Conservation (phyloP, 2,888 invertebrate genomes). For the Heliconius sara region DNA sequence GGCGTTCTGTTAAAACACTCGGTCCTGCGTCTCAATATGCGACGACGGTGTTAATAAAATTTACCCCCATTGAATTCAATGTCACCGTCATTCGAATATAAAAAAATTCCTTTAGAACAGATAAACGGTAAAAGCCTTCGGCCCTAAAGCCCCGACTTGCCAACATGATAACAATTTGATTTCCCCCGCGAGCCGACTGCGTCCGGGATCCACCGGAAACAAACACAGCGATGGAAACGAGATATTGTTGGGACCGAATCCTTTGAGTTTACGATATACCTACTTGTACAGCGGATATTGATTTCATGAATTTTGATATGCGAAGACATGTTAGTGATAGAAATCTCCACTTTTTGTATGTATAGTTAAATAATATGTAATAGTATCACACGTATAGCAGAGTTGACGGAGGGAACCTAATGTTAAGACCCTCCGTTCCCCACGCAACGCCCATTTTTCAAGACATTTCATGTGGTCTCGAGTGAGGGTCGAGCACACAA, state of each 20-base stretch:
- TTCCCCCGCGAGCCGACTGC: constrained; percentile 30
- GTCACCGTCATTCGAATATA: neutral
- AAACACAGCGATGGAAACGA: constrained; percentile 20
- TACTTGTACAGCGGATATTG: neutral
- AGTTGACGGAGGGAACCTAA: too few species aligned
- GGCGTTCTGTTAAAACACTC: too few species aligned
- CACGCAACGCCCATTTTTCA: too few species aligned
- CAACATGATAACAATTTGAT: constrained; percentile 28
- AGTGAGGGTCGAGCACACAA: too few species aligned
- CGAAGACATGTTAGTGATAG: too few species aligned
- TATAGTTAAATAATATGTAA: too few species aligned
- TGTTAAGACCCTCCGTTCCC: too few species aligned
- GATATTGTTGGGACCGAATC: constrained; percentile 23
- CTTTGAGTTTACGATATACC: neutral
- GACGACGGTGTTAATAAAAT: neutral
- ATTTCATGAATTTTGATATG: neutral
- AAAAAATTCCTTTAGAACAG: neutral
- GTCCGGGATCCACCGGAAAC: constrained; percentile 35
- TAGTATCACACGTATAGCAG: too few species aligned
- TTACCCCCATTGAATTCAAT: neutral
- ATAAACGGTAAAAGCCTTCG: constrained; percentile 5
- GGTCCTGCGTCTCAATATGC: too few species aligned
- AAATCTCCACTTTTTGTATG: too few species aligned
- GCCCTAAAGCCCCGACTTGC: neutral
- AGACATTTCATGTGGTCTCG: too few species aligned